Evolutionary conservation across 2,888 invertebrate species (phyloP), one percentile per base, ranked within the genome.

Genomic region (Helicoverpa assulta): DNA sequence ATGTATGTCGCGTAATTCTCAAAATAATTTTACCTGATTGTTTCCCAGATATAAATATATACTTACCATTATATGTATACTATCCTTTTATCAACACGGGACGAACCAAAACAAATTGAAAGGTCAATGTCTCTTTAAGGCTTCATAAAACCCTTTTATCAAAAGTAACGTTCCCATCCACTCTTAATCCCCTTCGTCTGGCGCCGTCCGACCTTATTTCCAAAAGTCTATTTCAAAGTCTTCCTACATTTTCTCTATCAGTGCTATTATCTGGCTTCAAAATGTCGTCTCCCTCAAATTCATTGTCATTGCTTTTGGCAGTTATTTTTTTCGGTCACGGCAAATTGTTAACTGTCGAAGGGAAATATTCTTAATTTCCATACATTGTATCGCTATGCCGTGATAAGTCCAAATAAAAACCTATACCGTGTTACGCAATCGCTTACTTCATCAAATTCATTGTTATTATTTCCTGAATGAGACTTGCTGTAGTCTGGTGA

Each of bases 341-440:
- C 51, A 59, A 51, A 37, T 37, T 56, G 12, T 76, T 76, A 21
- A 10, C 54, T 14, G 21, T 18, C n/a, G n/a, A 57, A 33, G 40
- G 29, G 18, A 40, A 7, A 40, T 40, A 51, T 29, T 55, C 33
- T 21, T 5, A 50, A 21, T 56, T 55, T 54, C 8, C 26, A 56
- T 53, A 33, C 58, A 12, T 51, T 54, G 19, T 16, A 43, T 37
- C 62, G 19, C 50, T 26, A n/a, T 66, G 16, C 56, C 80, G 80
- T 80, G 80, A 57, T 67, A 43, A 43, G 8, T 18, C n/a, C 10
- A 19, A 67, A 71, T 80, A 71, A 74, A 79, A 50, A 21, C 8
- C 54, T 12, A 5, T 63, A 33, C 33, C 81, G 77, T 76, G 71
- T 68, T 5, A 33, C 26, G n/a, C 16, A 53, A 57, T 43, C 80